A percentile compares a stretch with the other conserved stretches of the same genome.
Evolutionary conservation across 64 coral and sea anemone genomes (phyloP).

Genomic region (Catalaphyllia jardinei): DNA sequence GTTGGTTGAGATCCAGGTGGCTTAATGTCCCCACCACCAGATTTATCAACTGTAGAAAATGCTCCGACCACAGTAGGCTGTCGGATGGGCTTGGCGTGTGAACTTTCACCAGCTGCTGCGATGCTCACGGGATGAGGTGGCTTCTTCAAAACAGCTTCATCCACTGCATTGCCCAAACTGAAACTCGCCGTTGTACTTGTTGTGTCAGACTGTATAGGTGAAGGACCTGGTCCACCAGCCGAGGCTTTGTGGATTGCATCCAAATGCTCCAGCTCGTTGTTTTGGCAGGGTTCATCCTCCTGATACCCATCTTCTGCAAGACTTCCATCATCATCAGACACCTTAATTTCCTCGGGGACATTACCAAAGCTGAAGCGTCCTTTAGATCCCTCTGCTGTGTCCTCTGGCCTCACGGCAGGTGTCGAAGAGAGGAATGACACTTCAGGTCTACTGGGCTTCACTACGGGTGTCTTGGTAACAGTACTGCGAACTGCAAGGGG

Average conservation of each 20-base stretch:
- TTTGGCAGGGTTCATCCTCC: not conserved
- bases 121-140: not conserved
- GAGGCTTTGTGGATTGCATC: not conserved
- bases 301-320: not conserved
- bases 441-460: not conserved
- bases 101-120: not conserved
- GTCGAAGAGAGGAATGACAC: conserved; percentile 40
- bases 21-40: not conserved
- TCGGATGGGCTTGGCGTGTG: not conserved
- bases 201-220: not conserved
- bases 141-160: not conserved
- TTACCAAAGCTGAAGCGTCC: not conserved
- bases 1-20: not conserved
- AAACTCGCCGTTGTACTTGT: not conserved
- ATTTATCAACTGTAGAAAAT: conserved; percentile 12
- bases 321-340: not conserved
- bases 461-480: conserved; percentile 26
- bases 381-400: not conserved
- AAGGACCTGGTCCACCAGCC: not conserved
- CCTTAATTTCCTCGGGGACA: not conserved
- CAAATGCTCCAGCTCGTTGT: conserved; percentile 2
- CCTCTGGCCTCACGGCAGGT: conserved; percentile 17
- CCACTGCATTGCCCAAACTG: not conserved
- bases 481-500: not conserved
- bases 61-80: conserved; percentile 8